A percentile compares a stretch with the other conserved stretches of the same genome.
Conservation (phyloP, 2,113 vertebrate species). For the Genyomyrus donnyi region DNA sequence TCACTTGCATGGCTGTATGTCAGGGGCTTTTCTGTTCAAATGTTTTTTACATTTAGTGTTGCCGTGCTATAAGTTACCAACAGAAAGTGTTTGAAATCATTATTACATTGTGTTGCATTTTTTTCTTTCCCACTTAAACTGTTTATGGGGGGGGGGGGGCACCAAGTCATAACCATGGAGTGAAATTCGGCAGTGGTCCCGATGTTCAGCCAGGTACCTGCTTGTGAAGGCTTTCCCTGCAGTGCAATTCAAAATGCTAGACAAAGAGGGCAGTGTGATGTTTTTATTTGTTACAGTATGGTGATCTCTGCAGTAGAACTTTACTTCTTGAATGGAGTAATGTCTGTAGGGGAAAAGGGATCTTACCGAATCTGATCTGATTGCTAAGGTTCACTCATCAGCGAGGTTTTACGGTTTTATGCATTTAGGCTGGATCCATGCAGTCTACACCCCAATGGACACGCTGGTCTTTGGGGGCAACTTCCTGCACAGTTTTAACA, state of each 20-base stretch:
- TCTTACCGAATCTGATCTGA: background rate
- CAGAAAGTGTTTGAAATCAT: background rate
- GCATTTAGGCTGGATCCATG: slow-evolving; percentile 89
- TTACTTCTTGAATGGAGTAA: background rate
- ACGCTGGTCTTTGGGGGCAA: slow-evolving; percentile 94
- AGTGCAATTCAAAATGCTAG: background rate
- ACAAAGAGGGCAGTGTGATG: background rate
- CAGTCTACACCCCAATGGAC: slow-evolving; percentile 94
- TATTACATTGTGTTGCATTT: background rate
- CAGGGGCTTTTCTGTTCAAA: background rate
- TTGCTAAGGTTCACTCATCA: background rate
- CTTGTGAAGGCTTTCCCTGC: background rate
- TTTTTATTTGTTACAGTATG: background rate
- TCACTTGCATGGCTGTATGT: background rate
- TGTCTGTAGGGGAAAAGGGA: background rate
- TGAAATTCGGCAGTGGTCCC: background rate
- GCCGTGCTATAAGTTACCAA: background rate
- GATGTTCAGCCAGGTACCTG: background rate
- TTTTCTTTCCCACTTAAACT: background rate
- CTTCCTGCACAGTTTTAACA: slow-evolving; percentile 97
- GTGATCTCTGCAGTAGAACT: background rate
- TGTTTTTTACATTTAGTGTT: background rate
- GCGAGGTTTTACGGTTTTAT: background rate
- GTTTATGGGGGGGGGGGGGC: background rate
- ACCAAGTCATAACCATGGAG: background rate